Evolutionary conservation across 2,113 vertebrate genomes (phyloP).

Genomic region (Asarcornis scutulata): DNA sequence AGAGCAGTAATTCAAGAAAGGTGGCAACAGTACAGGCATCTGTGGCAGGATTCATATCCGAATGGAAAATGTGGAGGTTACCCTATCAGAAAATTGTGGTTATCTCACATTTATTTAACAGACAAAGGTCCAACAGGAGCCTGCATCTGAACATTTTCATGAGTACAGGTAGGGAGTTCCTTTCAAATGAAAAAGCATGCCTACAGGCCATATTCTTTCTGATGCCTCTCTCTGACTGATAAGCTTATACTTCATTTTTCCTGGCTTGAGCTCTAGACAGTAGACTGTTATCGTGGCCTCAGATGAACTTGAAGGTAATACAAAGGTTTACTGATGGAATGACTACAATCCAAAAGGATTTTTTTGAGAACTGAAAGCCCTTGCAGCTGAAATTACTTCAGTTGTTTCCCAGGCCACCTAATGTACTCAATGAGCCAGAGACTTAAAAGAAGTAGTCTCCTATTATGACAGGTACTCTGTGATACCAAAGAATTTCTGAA

Average conservation of each 20-base stretch:
- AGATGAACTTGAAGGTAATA: not conserved
- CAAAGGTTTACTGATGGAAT: not conserved
- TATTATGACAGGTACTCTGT: not conserved
- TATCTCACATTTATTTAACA: not conserved
- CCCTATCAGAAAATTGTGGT: not conserved
- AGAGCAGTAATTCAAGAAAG: not conserved
- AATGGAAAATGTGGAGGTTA: not conserved
- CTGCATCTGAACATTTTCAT: conserved; percentile 17
- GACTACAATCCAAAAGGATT: not conserved
- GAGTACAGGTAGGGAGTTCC: not conserved
- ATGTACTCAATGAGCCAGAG: not conserved
- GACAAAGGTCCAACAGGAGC: not conserved
- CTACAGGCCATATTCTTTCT: not conserved
- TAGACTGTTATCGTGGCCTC: not conserved
- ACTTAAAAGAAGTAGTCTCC: not conserved
- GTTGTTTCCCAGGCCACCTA: not conserved
- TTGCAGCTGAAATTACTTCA: conserved; percentile 5
- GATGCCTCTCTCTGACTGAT: not conserved
- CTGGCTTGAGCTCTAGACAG: not conserved
- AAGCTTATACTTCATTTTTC: not conserved
- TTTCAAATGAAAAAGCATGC: not conserved
- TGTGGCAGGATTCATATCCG: not conserved
- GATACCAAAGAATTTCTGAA: not conserved
- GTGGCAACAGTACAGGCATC: not conserved
- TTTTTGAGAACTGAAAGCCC: not conserved